These are phyloP conservation scores for Microcebus jonahi DNA, from an alignment of 2,113 vertebrate genomes.

Conservation along the genomic window DNA sequence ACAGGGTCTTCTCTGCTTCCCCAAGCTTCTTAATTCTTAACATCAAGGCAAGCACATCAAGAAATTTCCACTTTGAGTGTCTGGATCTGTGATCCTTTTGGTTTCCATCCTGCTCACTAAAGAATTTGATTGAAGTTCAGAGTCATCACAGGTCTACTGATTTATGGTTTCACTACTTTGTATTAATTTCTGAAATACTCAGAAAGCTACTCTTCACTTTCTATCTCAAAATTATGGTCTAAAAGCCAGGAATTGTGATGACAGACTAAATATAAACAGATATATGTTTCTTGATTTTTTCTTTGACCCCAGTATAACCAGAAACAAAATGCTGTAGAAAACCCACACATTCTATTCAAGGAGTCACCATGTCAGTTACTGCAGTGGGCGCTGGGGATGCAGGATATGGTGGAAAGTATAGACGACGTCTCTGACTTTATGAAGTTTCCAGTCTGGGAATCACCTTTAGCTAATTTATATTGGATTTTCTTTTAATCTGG, in stretches of 20 bases:
- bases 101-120: conserved; percentile 17
- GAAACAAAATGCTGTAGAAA: neutral
- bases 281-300: neutral
- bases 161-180: neutral
- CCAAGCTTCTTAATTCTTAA: conserved; percentile 24
- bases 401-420: neutral
- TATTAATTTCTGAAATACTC: neutral
- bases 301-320: neutral
- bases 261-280: neutral
- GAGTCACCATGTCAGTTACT: neutral
- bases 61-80: neutral
- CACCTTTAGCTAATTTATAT: neutral
- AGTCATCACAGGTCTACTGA: neutral
- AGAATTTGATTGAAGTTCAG: conserved; percentile 42
- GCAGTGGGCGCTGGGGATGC: neutral
- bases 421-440: neutral
- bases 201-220: neutral
- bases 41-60: conserved; percentile 53
- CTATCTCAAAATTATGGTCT: neutral
- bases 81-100: neutral
- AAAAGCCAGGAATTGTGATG: neutral
- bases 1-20: too few species aligned
- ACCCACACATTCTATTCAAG: neutral
- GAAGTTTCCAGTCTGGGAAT: neutral
- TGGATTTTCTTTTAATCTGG: neutral